Evolutionary conservation across 2,888 invertebrate species (phyloP).

Genomic region (Schizaphis graminum): DNA sequence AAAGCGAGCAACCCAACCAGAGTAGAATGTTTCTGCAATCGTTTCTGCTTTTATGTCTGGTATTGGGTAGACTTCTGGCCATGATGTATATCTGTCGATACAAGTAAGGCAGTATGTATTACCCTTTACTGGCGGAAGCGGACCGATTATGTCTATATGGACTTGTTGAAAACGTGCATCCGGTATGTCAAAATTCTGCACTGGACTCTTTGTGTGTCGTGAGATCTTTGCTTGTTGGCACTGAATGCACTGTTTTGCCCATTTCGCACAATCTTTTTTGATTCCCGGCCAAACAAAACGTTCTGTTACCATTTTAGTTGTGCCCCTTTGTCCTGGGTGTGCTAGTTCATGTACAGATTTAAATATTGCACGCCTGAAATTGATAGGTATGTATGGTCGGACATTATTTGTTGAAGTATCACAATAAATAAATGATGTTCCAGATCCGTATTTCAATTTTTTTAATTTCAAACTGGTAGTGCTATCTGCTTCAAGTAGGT

Average conservation of each 20-base stretch:
- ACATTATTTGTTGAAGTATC: slow-evolving; percentile 68
- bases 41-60: slow-evolving; percentile 41
- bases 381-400: slow-evolving; percentile 56
- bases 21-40: neutral
- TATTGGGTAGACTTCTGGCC: slow-evolving; percentile 26
- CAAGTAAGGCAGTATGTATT: slow-evolving; percentile 27
- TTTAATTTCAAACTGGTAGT: slow-evolving; percentile 63
- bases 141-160: slow-evolving; percentile 30
- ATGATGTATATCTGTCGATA: neutral
- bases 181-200: slow-evolving; percentile 67
- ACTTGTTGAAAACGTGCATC: slow-evolving; percentile 70
- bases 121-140: neutral
- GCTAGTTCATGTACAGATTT: slow-evolving; percentile 68
- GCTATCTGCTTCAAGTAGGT: neutral
- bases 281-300: slow-evolving; percentile 71
- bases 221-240: slow-evolving; percentile 70
- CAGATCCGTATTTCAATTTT: neutral
- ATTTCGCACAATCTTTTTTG: slow-evolving; percentile 69
- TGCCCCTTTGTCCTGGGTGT: slow-evolving; percentile 68
- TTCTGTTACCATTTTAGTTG: slow-evolving; percentile 69
- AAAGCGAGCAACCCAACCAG: slow-evolving; percentile 30
- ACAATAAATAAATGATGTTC: slow-evolving; percentile 13
- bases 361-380: slow-evolving; percentile 54
- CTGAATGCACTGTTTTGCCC: slow-evolving; percentile 69
- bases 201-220: slow-evolving; percentile 69